Base-by-base conservation (phyloP, 2,888 invertebrate species). In the Opisthograptis luteolata region DNA sequence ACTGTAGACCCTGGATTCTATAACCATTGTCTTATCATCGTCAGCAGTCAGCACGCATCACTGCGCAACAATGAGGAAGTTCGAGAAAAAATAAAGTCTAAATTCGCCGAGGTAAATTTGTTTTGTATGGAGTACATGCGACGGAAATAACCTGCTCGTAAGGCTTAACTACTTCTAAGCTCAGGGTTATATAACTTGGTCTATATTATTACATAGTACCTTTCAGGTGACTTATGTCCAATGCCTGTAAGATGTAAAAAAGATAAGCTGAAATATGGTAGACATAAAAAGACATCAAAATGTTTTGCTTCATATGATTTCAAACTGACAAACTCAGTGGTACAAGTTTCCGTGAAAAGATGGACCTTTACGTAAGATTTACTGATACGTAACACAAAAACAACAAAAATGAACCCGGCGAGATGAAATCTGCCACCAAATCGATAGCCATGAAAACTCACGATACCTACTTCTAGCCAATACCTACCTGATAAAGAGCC, bases 31-130 rank as follows among this genome's bases (percentile, higher is more conserved):
- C 20, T 44, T 27, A 36, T 41, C 27, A 36, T 34, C 34, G 25
- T 31, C 24, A 10, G 19, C 30, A 52, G 25, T 31, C 24, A 10
- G 19, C 30, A 52, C 43, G 39, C 45, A 43, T 52, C 39, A 35
- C 15, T 12, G 43, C 28, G n/a, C 35, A 51, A 15, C 47, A 43
- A 53, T 47, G 35, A 53, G 47, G 43, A 53, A 53, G 47, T 43
- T 30, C 43, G 13, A 17, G 13, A 5, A 25, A 34, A 32, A 22
- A 43, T 17, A 28, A 20, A 45, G 14, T 30, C 42, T n/a, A 30
- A 47, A 47, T 39, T 43, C 19, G 27, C 7, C 4, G 25, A 34
- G 20, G 27, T 24, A 22, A 15, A 17, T 25, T 34, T 22, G 27
- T 36, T 36, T 22, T 27, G 20, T 27, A 35, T 30, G 8, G 7